Base-by-base conservation (phyloP, 2,888 invertebrate genomes). In the Drosophila ustulata region DNA sequence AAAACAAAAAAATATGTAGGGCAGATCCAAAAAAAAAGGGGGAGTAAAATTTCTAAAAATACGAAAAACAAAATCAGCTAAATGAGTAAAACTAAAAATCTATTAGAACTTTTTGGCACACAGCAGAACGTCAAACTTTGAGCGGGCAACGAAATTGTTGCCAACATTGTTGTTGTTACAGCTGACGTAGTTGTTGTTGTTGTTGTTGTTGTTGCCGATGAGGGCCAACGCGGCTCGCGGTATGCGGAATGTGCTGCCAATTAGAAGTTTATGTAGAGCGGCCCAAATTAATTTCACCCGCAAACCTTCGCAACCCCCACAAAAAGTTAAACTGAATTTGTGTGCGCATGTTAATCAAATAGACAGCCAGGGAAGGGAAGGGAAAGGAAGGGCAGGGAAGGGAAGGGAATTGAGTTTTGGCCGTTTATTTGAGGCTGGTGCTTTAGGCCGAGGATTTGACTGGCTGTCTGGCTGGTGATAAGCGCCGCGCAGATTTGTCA, bases 41-140 rank as follows among this genome's bases (percentile, higher is more conserved):
- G 1, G 30, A 13, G 57, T 9, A 3, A 4, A 46, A 64, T 26
- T 32, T 18, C 25, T 43, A 39, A 69, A 59, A 49, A 58, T 47
- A 53, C 34, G 9, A 47, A 66, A 57, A 69, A 67, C 51, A 69
- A 88, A 82, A 64, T 69, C 73, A 78, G 69, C 80, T 58, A 74
- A 88, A 70, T 74, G 81, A 75, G 65, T 78, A 61, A 80, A 83
- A 83, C 75, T 86, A 88, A 80, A 88, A 86, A 88, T 80, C 88
- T 83, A 86, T 86, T 86, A 86, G 67, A 83, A 83, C 87, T 88
- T 86, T 72, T 66, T 58, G 43, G 57, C 64, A 52, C 49, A 71
- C 68, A 69, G 74, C 71, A 71, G 77, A 71, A 66, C 66, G 74
- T 75, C 71, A 69, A 80, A 80, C 66, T 86, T 80, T 66, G 53